phyloP scores from a whole-genome alignment of 2,797 vertebrate genomes.

The Gymnocypris eckloni region DNA sequence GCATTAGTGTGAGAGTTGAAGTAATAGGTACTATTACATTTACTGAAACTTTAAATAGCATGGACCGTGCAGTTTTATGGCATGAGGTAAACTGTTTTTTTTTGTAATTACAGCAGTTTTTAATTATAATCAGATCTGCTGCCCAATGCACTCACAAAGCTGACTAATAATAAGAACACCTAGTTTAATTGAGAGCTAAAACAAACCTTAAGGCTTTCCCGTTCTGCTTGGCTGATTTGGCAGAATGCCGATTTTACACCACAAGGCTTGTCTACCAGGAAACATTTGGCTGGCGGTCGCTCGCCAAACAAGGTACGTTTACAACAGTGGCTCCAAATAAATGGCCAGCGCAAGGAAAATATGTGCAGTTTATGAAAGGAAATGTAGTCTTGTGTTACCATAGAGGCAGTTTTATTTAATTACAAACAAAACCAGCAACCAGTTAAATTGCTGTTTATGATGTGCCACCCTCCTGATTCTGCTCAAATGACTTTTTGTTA shows the following conservation, averaged over 20 bases:
- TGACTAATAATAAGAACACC: constrained; percentile 40
- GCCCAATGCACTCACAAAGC: neutral
- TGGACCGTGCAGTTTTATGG: neutral
- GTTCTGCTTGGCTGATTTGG: constrained; percentile 26
- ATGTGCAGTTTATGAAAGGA: constrained; percentile 35
- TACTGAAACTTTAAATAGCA: constrained; percentile 31
- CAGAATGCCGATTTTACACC: constrained; percentile 25
- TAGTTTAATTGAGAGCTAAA: constrained; percentile 41
- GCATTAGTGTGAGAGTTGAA: constrained; percentile 13
- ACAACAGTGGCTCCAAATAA: constrained; percentile 24
- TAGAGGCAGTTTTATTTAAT: constrained; percentile 51
- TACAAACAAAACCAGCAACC: constrained; percentile 51
- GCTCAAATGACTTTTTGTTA: constrained; percentile 33
- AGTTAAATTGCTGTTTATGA: constrained; percentile 46
- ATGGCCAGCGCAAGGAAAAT: constrained; percentile 19
- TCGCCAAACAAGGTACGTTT: constrained; percentile 22
- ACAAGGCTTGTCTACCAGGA: constrained; percentile 16
- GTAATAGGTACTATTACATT: constrained; percentile 26
- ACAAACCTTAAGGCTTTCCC: constrained; percentile 40
- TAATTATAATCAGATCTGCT: constrained; percentile 44
- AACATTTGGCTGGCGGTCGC: constrained; percentile 5
- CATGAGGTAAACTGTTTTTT: constrained; percentile 24
- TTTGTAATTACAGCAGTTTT: constrained; percentile 44
- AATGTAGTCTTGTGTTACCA: constrained; percentile 45
- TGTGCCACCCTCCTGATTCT: constrained; percentile 30